A percentile compares a stretch with the other conserved stretches of the same genome.
phyloP scores from a whole-genome alignment of 2,113 vertebrate species.

The Edolisoma coerulescens region DNA sequence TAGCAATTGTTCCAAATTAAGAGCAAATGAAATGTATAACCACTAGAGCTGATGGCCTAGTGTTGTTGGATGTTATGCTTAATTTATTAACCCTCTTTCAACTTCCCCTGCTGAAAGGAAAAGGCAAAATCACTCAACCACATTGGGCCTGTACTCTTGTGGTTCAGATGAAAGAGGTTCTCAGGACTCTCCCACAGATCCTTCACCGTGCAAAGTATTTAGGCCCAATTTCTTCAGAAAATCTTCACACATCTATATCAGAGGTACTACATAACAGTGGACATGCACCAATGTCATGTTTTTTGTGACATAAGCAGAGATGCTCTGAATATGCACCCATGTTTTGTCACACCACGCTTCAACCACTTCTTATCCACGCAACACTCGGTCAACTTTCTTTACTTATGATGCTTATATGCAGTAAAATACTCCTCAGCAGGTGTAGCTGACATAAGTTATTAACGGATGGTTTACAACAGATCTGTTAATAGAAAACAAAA shows the following conservation, averaged over 20 bases:
- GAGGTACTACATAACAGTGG: background rate
- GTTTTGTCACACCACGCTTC: background rate
- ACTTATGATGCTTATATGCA: background rate
- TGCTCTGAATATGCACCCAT: background rate
- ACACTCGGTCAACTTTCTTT: background rate
- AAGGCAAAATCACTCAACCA: background rate
- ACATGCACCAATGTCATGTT: rapidly evolving
- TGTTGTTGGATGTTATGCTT: background rate
- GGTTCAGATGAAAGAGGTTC: background rate
- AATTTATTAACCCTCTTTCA: background rate
- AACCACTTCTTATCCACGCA: background rate
- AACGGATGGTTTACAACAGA: background rate
- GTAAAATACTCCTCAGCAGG: background rate
- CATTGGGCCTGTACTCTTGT: background rate
- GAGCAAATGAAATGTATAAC: background rate
- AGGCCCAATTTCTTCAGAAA: background rate
- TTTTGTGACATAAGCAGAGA: background rate
- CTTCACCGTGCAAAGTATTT: background rate
- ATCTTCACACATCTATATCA: background rate
- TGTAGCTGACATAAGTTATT: background rate
- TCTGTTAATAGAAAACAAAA: background rate
- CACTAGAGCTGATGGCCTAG: background rate
- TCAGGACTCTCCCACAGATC: background rate
- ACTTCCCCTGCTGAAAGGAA: background rate
- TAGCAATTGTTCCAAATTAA: background rate